A percentile compares a stretch with the other conserved stretches of the same genome.
These are phyloP conservation scores for Bombus ignitus DNA, from an alignment of 1,140 invertebrate species.

Conservation along the genomic window DNA sequence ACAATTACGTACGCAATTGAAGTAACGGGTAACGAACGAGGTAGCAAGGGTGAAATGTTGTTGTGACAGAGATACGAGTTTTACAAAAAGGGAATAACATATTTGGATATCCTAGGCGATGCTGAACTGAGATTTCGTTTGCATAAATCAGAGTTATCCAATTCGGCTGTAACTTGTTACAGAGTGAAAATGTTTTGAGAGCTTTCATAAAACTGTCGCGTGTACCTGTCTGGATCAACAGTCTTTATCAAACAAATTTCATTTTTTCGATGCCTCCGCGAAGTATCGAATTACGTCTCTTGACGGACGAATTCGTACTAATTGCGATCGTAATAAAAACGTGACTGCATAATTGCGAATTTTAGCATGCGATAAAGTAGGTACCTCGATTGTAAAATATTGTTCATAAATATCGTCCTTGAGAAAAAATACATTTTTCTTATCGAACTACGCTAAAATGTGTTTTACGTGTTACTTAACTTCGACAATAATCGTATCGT, in stretches of 20 bases:
- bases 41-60: not conserved
- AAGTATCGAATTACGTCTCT: not conserved
- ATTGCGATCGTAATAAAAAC: not conserved
- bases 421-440: not conserved
- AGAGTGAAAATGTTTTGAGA: not conserved
- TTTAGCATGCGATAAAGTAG: not conserved
- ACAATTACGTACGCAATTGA: not conserved
- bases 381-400: not conserved
- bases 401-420: not conserved
- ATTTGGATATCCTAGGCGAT: not conserved
- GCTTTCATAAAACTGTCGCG: too few species aligned
- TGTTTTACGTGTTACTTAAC: not conserved
- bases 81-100: constrained; percentile 13
- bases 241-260: not conserved
- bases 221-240: not conserved
- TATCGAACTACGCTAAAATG: too few species aligned
- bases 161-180: constrained; percentile 22
- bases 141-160: constrained; percentile 10
- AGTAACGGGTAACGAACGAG: not conserved
- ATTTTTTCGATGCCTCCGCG: not conserved
- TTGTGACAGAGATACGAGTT: not conserved
- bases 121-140: not conserved
- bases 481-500: not conserved
- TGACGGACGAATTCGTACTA: not conserved
- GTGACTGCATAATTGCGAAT: constrained; percentile 7